Base-by-base conservation (phyloP, 2,888 invertebrate genomes). In the Lumbricus terrestris region DNA sequence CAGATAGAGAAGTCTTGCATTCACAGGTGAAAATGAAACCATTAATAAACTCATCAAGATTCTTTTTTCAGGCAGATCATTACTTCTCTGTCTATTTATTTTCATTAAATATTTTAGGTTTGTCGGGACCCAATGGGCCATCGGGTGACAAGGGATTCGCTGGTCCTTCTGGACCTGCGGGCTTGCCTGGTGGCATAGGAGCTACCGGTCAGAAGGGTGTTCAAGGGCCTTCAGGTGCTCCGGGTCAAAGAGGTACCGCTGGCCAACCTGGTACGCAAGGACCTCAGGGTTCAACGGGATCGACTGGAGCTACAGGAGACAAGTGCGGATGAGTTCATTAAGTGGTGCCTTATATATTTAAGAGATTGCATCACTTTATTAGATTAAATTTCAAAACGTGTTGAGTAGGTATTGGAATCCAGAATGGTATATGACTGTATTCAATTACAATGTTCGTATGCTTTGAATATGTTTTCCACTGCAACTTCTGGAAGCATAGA, bases 211-310 rank as follows among this genome's bases (percentile, higher is more conserved):
- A 89, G 20, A 23, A 37, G n/a, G 82, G 89, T n/a, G 16, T 69
- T 82, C 69, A 34, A 18, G 89, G 88, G 20, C 69, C 82, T 23
- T 82, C 34, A 40, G 90, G 90, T 35, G 35, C n/a, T 91, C 90
- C 34, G n/a, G 47, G 90, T 13, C 85, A 38, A n/a, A 42, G 47
- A 35, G 90, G 90, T 29, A 42, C n/a, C 34, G 33, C 40, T 38
- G 92, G 90, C 38, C 89, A 69, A 15, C 34, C 42, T n/a, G 90
- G 90, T 33, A 11, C 88, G 5, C 90, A 82, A 82, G 90, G 90
- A 37, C 82, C 89, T 38, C 89, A 82, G 38, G 90, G 90, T 69
- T 16, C 82, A 83, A 88, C 38, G 18, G 90, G 90, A 38, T 23
- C 16, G 18, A 20, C 34, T 33, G 38, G 85, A 85, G 33, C 88